A percentile compares a stretch with the other conserved stretches of the same genome.
Conservation (phyloP, 2,888 invertebrate genomes). For the Limnephilus lunatus region DNA sequence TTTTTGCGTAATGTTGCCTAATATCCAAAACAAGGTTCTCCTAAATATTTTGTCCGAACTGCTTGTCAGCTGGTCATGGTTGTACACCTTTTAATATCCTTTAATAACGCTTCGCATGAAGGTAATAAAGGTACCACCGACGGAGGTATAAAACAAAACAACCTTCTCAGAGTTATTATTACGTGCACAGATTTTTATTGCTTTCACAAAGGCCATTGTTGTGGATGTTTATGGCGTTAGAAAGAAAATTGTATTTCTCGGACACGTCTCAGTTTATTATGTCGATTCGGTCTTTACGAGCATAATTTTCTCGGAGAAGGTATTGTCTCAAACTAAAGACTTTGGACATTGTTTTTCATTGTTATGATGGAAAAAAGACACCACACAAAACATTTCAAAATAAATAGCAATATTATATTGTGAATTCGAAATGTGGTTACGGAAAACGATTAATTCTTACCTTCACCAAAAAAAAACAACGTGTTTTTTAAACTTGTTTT, state of each 20-base stretch:
- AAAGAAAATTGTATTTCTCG: neutral
- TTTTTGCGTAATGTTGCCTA: too few relatives aligned
- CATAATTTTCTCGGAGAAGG: neutral
- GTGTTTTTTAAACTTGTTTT: too few relatives aligned
- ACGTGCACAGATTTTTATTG: neutral
- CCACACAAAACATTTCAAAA: neutral
- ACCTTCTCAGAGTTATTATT: neutral
- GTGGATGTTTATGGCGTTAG: neutral
- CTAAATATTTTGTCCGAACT: too few relatives aligned
- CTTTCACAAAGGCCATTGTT: neutral
- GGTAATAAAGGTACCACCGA: neutral
- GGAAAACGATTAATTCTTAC: too few relatives aligned
- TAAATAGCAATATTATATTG: neutral
- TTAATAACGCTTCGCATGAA: neutral
- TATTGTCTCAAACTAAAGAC: neutral
- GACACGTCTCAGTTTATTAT: neutral
- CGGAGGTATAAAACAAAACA: neutral
- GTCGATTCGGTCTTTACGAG: neutral
- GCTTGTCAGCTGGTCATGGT: too few relatives aligned
- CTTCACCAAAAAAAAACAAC: too few relatives aligned
- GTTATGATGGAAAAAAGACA: neutral
- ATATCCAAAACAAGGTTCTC: too few relatives aligned
- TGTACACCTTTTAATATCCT: neutral
- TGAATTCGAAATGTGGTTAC: neutral
- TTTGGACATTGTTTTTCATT: neutral